Evolutionary conservation across 2,888 invertebrate species (phyloP).

Genomic region (Kuschelorhynchus macadamiae): DNA sequence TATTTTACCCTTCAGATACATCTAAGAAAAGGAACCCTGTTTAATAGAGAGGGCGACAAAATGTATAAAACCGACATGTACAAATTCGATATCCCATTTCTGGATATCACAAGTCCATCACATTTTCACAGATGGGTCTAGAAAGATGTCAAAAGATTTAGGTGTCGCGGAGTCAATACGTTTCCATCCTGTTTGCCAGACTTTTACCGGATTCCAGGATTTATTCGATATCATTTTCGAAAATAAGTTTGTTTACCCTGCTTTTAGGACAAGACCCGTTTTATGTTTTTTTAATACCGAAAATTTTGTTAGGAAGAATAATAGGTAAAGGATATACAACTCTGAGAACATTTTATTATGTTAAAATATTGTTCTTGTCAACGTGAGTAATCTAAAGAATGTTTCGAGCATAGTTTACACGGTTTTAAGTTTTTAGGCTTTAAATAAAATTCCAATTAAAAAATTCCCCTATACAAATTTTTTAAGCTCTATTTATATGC

Average conservation of each 20-base stretch:
- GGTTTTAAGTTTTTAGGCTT: no score
- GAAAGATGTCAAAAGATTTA: slow-evolving; percentile 40
- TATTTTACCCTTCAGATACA: no score
- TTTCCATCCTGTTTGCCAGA: slow-evolving; percentile 42
- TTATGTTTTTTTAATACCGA: slow-evolving; percentile 29
- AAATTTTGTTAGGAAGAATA: slow-evolving; percentile 26
- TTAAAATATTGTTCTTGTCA: no score
- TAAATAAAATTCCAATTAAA: no score
- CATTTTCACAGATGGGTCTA: slow-evolving; percentile 40
- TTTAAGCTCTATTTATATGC: no score
- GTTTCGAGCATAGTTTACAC: no score
- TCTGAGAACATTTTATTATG: no score
- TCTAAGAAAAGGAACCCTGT: no score
- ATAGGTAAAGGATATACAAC: no score
- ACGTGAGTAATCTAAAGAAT: no score
- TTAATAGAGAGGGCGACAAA: no score
- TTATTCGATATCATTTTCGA: slow-evolving; percentile 42
- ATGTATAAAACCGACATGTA: slow-evolving; percentile 8
- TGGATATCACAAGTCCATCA: slow-evolving; percentile 43
- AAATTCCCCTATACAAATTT: no score
- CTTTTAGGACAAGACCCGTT: slow-evolving; percentile 31
- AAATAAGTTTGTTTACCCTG: slow-evolving; percentile 39
- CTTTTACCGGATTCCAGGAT: slow-evolving; percentile 38
- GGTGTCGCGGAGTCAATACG: slow-evolving; percentile 39
- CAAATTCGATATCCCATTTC: slow-evolving; percentile 23